Evolutionary conservation across 2,797 vertebrate species (phyloP), one percentile per base, ranked within the genome.

Genomic region (Gymnocypris eckloni): DNA sequence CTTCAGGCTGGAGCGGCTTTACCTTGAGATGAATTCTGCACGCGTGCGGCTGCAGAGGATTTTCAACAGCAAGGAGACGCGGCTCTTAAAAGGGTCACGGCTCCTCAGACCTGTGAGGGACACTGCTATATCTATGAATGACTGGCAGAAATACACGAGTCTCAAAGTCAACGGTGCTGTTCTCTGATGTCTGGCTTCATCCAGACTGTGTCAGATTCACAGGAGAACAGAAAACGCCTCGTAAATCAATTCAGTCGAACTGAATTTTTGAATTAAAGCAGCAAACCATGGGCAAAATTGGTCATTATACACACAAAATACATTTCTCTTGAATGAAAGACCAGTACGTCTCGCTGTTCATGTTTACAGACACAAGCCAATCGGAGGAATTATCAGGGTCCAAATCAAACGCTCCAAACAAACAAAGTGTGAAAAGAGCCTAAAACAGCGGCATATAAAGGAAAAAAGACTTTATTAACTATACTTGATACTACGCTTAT

Each of bases 21-120:
- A 61, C 43, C 80, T 61, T 80, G 54, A 70, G 61, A 80, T 76
- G 43, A 80, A 89, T 86, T 83, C 82, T 25, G 54, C 48, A 50
- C 66, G 66, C 15, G 43, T 16, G n/a, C 45, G 43, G 79, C 70
- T 87, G 76, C 77, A 83, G 77, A 76, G 80, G 54, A 82, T 83
- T 69, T 82, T 85, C 41, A 50, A 71, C 43, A 52, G 22, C 50
- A 59, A 69, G 39, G 33, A 54, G 61, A 70, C 50, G n/a, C 1
- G 41, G 28, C 52, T 79, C 70, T 83, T 41, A 71, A 79, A 77
- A 73, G 75, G 81, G 81, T 79, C 67, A 79, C 43, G 69, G 69
- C 79, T 41, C 48, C 86, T 39, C 33, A 83, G 70, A 85, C 59
- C 61, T 48, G 54, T 54, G 22, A 45, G 39, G 48, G 66, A 79